Evolutionary conservation across 2,888 invertebrate species (phyloP).

Genomic region (Ophion slaviceki): DNA sequence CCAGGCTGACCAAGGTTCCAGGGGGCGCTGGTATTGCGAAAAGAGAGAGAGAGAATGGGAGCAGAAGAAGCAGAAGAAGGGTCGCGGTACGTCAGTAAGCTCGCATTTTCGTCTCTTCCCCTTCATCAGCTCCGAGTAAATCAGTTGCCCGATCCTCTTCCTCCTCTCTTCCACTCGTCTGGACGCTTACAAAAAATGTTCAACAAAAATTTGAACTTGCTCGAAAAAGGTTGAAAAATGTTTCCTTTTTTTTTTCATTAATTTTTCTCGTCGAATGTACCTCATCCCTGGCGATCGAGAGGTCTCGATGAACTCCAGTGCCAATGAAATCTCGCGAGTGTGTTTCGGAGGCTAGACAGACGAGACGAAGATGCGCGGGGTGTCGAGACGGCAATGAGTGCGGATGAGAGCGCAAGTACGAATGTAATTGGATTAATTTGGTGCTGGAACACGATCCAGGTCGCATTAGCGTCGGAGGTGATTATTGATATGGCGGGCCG

Average conservation of each 20-base stretch:
- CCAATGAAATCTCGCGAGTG: no score
- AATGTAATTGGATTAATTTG: slow-evolving; percentile 49
- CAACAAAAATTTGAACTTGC: background rate
- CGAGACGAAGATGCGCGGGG: background rate
- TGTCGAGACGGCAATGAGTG: background rate
- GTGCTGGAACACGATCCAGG: slow-evolving; percentile 45
- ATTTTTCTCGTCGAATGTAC: no score
- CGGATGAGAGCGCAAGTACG: slow-evolving; percentile 33
- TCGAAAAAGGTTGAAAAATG: background rate
- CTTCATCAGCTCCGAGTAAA: slow-evolving; percentile 1
- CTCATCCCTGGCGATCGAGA: no score
- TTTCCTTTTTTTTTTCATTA: no score
- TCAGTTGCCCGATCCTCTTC: slow-evolving; percentile 22
- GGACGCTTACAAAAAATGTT: background rate
- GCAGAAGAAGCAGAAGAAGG: background rate
- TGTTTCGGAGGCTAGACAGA: background rate
- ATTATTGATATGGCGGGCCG: slow-evolving; percentile 38
- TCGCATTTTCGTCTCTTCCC: slow-evolving; percentile 17
- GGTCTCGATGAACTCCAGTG: no score
- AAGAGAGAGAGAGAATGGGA: background rate
- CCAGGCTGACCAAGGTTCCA: background rate
- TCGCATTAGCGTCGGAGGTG: slow-evolving; percentile 50
- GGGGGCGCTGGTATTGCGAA: background rate
- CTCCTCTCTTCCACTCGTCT: background rate
- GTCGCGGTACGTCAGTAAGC: background rate